phyloP scores from a whole-genome alignment of 2,113 vertebrate species.

The Ameiurus melas region DNA sequence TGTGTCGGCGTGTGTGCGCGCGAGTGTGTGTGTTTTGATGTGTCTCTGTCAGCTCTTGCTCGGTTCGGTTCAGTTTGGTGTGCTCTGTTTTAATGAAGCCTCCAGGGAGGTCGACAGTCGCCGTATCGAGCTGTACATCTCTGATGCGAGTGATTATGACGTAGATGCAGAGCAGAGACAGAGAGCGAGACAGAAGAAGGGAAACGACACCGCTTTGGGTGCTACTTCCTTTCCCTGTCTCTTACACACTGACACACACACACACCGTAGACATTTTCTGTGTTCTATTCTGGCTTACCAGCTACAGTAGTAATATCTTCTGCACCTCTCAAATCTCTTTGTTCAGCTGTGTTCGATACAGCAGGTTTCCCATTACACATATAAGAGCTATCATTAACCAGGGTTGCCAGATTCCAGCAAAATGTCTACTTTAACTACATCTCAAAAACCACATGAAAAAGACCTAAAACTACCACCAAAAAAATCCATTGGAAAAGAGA shows the following conservation, averaged over 20 bases:
- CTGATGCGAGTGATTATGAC: slow-evolving; percentile 82
- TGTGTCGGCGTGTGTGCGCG: slow-evolving; percentile 14
- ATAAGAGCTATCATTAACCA: neutral
- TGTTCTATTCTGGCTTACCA: neutral
- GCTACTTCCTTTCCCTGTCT: slow-evolving; percentile 54
- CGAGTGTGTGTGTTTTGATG: slow-evolving; percentile 66
- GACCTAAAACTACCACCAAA: neutral
- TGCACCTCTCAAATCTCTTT: neutral
- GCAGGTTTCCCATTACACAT: neutral
- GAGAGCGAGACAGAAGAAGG: slow-evolving; percentile 57
- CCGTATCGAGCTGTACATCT: slow-evolving; percentile 72
- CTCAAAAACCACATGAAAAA: neutral
- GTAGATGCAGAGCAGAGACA: slow-evolving; percentile 73
- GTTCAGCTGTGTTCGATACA: neutral
- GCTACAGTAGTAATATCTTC: slow-evolving; percentile 1
- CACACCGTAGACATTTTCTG: neutral
- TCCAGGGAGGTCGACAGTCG: slow-evolving; percentile 79
- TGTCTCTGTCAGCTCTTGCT: slow-evolving; percentile 68
- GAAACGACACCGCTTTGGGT: slow-evolving; percentile 10
- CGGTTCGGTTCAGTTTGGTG: slow-evolving; percentile 63
- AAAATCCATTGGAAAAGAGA: neutral
- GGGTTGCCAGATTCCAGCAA: neutral
- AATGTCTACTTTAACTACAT: neutral
- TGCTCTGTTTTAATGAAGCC: slow-evolving; percentile 79
- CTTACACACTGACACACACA: neutral